Evolutionary conservation across 2,888 invertebrate species (phyloP).

Genomic region (Amphipoea lucens): DNA sequence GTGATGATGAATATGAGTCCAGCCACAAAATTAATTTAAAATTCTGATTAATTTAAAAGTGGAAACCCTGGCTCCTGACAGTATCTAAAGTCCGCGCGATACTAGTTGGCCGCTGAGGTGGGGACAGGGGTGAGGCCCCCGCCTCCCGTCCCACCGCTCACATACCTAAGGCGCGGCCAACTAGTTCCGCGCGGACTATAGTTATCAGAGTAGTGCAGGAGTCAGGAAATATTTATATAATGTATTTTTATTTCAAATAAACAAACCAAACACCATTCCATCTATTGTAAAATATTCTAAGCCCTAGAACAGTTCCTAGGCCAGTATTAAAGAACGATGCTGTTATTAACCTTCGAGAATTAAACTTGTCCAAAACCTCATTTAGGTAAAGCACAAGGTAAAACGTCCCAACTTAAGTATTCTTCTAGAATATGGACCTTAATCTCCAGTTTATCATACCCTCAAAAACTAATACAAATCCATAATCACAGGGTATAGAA

Average conservation of each 20-base stretch:
- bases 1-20: accelerated
- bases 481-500: conserved; percentile 91
- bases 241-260: not conserved
- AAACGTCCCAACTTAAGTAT: not conserved
- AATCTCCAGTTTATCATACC: not conserved
- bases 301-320: too few relatives aligned
- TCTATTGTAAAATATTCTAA: too few relatives aligned
- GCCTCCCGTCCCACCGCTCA: too few relatives aligned
- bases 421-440: not conserved
- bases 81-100: too few relatives aligned
- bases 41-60: not conserved
- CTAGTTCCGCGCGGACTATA: too few relatives aligned
- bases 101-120: too few relatives aligned
- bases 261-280: not conserved
- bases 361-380: not conserved
- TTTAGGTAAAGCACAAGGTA: not conserved
- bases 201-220: not conserved
- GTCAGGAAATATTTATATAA: not conserved
- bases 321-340: not conserved
- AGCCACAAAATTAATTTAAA: not conserved
- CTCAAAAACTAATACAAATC: conserved; percentile 3
- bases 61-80: too few relatives aligned
- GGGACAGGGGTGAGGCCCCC: too few relatives aligned
- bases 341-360: not conserved
- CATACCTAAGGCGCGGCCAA: too few relatives aligned